phyloP scores from a whole-genome alignment of 2,113 vertebrate species.

The Sylvietta virens region DNA sequence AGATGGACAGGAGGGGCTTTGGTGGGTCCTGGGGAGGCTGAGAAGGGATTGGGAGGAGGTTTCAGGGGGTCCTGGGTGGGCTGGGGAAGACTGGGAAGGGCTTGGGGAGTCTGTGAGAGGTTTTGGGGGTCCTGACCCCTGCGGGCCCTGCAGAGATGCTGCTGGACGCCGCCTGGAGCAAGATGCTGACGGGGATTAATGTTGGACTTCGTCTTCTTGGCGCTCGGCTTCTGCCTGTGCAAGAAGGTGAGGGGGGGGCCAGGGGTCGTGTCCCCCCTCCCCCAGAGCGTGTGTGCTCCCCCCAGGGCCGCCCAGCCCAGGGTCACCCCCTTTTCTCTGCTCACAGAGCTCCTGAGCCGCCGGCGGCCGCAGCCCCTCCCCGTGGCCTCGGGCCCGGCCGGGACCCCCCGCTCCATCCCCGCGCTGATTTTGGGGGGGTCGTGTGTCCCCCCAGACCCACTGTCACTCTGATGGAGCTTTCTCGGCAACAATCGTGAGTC shows the following conservation, averaged over 20 bases:
- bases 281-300: background rate
- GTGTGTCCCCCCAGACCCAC: too few relatives aligned
- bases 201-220: background rate
- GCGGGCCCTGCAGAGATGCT: background rate
- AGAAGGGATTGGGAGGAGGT: background rate
- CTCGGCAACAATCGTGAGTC: too few relatives aligned
- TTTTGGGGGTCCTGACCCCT: too few relatives aligned
- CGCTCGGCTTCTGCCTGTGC: background rate
- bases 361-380: background rate
- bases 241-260: background rate
- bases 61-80: background rate
- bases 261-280: too few relatives aligned
- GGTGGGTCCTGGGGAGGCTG: background rate
- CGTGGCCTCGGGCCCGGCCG: background rate
- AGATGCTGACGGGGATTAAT: background rate
- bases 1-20: background rate
- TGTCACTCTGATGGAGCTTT: too few relatives aligned
- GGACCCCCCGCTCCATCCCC: too few relatives aligned
- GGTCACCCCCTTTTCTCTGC: too few relatives aligned
- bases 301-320: background rate
- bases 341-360: background rate
- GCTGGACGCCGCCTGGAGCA: rapidly evolving
- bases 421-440: too few relatives aligned
- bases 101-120: too few relatives aligned
- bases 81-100: background rate